Percentiles rank a stretch among this genome's conserved stretches.
These are phyloP conservation scores for Leucoraja ocellata DNA, from an alignment of 2,797 vertebrate species.

Conservation along the genomic window DNA sequence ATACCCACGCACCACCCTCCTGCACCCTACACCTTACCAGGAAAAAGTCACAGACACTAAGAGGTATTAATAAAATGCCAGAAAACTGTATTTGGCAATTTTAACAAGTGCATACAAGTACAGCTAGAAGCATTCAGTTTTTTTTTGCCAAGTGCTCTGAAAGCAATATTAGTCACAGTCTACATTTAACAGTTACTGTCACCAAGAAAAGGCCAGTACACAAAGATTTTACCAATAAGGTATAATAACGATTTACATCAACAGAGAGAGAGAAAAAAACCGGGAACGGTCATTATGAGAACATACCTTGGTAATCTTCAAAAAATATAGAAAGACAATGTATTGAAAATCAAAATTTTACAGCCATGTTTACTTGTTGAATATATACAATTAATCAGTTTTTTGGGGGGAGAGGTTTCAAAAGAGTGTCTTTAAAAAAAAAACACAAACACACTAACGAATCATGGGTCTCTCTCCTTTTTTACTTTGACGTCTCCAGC, in stretches of 20 bases:
- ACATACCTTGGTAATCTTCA: constrained; percentile 97
- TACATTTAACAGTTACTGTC: constrained; percentile 96
- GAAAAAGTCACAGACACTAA: constrained; percentile 87
- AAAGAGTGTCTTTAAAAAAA: constrained; percentile 54
- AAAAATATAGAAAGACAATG: constrained; percentile 98
- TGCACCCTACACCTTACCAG: constrained; percentile 46
- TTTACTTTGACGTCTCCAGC: constrained; percentile 97
- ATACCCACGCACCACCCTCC: neutral
- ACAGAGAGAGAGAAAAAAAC: constrained; percentile 72
- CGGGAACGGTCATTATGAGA: constrained; percentile 80
- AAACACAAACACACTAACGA: constrained; percentile 43
- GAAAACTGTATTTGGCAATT: constrained; percentile 98
- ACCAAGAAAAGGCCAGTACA: constrained; percentile 85
- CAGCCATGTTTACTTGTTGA: constrained; percentile 98
- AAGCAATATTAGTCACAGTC: constrained; percentile 98
- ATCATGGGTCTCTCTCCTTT: constrained; percentile 96
- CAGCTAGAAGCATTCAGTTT: constrained; percentile 96
- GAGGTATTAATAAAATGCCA: constrained; percentile 89
- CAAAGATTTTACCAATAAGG: constrained; percentile 75
- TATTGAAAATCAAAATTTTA: constrained; percentile 97
- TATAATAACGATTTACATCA: constrained; percentile 54
- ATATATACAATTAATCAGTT: constrained; percentile 66
- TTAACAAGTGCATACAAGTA: constrained; percentile 99
- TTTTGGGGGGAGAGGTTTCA: neutral
- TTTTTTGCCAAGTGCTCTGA: constrained; percentile 89